Evolutionary conservation across 2,113 vertebrate genomes (phyloP).

Genomic region (Dunckerocampus dactyliophorus): DNA sequence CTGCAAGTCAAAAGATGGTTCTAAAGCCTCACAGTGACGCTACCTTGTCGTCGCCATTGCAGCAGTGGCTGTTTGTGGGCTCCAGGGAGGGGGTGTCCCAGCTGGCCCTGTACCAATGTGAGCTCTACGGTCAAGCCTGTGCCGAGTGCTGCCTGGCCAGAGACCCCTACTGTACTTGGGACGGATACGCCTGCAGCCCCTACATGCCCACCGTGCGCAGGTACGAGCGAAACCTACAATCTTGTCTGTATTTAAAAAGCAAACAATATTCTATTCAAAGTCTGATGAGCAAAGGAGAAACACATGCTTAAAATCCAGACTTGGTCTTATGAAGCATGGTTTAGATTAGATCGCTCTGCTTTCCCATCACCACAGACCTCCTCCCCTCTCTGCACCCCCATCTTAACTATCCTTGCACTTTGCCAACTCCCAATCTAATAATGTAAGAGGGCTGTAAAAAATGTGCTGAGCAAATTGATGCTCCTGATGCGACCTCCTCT

Average conservation of each 20-base stretch:
- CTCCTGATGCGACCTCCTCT: background rate
- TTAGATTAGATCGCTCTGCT: slow-evolving; percentile 7
- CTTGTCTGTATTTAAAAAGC: background rate
- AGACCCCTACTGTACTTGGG: slow-evolving; percentile 81
- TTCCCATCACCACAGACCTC: background rate
- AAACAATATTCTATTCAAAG: background rate
- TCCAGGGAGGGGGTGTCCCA: slow-evolving; percentile 76
- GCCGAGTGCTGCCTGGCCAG: slow-evolving; percentile 79
- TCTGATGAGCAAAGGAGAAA: slow-evolving; percentile 5
- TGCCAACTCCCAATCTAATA: slow-evolving; percentile 7
- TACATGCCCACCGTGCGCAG: slow-evolving; percentile 73
- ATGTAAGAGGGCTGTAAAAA: background rate
- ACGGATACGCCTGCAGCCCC: slow-evolving; percentile 78
- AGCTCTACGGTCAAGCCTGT: slow-evolving; percentile 77
- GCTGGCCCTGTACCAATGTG: slow-evolving; percentile 76
- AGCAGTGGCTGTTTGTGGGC: slow-evolving; percentile 79
- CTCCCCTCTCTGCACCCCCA: slow-evolving; percentile 2
- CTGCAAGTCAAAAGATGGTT: background rate
- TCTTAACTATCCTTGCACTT: background rate
- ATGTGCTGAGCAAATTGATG: slow-evolving; percentile 5
- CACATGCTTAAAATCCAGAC: slow-evolving; percentile 17
- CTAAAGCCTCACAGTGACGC: background rate
- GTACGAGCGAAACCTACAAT: slow-evolving; percentile 23
- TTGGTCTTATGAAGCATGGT: slow-evolving; percentile 16
- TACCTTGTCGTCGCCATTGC: background rate